Evolutionary conservation across 2,888 invertebrate genomes (phyloP).

Genomic region (Dolichopus griseipennis): DNA sequence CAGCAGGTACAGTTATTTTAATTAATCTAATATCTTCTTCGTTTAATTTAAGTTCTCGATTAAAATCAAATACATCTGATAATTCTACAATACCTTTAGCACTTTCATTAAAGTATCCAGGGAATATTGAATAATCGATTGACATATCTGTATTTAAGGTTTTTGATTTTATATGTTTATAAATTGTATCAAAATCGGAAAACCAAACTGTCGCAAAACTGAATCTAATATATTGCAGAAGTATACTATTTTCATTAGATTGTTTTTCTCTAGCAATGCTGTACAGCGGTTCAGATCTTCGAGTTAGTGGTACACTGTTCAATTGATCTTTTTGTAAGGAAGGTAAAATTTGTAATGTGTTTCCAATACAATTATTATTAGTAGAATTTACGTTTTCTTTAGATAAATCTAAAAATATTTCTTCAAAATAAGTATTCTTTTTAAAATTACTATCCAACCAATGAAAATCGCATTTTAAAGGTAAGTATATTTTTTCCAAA

Average conservation of each 20-base stretch:
- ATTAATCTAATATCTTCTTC: conserved; percentile 30
- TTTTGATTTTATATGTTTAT: neutral
- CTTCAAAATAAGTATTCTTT: conserved; percentile 16
- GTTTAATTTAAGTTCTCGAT: conserved; percentile 26
- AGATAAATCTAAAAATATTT: conserved; percentile 14
- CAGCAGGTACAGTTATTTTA: conserved; percentile 25
- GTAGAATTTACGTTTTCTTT: conserved; percentile 9
- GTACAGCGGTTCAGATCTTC: neutral
- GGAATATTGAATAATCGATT: conserved; percentile 3
- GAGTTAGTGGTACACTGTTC: neutral
- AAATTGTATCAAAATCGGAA: conserved; percentile 17
- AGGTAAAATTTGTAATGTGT: neutral
- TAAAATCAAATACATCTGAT: conserved; percentile 26
- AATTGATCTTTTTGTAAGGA: neutral
- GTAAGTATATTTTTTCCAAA: conserved; percentile 26
- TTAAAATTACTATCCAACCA: conserved; percentile 14
- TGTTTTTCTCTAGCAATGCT: neutral
- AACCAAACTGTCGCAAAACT: conserved; percentile 24
- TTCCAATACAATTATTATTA: conserved; percentile 10
- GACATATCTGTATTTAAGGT: neutral
- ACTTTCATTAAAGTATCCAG: neutral
- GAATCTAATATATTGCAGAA: conserved; percentile 23
- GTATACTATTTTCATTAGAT: conserved; percentile 8
- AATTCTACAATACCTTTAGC: neutral
- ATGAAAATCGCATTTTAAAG: conserved; percentile 28